Percentiles rank a stretch among this genome's conserved stretches.
These are phyloP conservation scores for Drosophila colorata DNA, from an alignment of 2,888 invertebrate species.

Conservation along the genomic window DNA sequence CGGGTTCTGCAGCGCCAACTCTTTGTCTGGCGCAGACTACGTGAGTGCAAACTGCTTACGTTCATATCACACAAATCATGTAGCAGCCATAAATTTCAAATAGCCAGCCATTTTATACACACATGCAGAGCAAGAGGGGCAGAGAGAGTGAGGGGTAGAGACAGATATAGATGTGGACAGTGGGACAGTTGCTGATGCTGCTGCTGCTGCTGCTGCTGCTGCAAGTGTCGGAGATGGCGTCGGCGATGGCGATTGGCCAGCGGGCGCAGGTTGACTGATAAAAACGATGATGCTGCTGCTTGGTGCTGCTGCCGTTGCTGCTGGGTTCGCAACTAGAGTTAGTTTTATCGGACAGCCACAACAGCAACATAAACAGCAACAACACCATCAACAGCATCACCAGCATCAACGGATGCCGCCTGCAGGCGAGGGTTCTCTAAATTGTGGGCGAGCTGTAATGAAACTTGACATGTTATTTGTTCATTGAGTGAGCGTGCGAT, in stretches of 20 bases:
- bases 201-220: conserved; percentile 25
- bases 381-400: conserved; percentile 19
- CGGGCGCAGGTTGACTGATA: conserved; percentile 74
- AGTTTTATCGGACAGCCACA: conserved; percentile 54
- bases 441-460: conserved; percentile 74
- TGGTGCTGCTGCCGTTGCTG: conserved; percentile 32
- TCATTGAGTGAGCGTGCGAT: conserved; percentile 64
- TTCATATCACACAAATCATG: conserved; percentile 81
- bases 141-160: conserved; percentile 2
- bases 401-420: conserved; percentile 32
- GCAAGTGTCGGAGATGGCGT: conserved; percentile 43
- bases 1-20: conserved; percentile 15
- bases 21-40: conserved; percentile 53
- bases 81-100: conserved; percentile 82
- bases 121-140: background rate
- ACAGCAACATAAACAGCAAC: conserved; percentile 9
- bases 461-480: conserved; percentile 83
- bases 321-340: conserved; percentile 44
- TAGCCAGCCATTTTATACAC: conserved; percentile 75
- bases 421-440: conserved; percentile 52
- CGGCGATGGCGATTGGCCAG: conserved; percentile 49
- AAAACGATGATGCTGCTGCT: conserved; percentile 64
- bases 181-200: conserved; percentile 35
- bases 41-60: conserved; percentile 83
- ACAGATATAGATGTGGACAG: conserved; percentile 53